These are phyloP conservation scores for Macaria liturata DNA, from an alignment of 2,888 invertebrate species.

Conservation along the genomic window DNA sequence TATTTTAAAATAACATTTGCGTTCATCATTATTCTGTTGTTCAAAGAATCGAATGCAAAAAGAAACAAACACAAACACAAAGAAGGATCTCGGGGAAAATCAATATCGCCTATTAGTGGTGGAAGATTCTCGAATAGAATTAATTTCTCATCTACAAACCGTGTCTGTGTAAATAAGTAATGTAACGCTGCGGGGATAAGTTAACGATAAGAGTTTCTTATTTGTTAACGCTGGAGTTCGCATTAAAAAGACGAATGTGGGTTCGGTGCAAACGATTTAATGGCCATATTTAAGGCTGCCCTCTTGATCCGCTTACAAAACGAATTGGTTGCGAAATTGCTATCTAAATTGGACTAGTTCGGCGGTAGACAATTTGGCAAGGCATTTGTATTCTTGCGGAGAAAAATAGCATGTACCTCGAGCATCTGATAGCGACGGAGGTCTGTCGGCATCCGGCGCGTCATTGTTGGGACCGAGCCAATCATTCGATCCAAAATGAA, in stretches of 20 bases:
- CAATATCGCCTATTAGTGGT: conserved; percentile 35
- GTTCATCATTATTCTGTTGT: conserved; percentile 10
- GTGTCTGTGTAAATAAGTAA: conserved; percentile 34
- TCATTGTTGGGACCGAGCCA: conserved; percentile 73
- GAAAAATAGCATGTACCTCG: conserved; percentile 79
- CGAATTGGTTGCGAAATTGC: conserved; percentile 81
- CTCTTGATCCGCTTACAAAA: conserved; percentile 79
- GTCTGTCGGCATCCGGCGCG: conserved; percentile 60
- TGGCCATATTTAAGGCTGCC: conserved; percentile 75
- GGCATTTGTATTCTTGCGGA: conserved; percentile 81
- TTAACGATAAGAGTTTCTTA: conserved; percentile 55
- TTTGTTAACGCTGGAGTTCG: conserved; percentile 58
- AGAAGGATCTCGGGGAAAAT: conserved; percentile 26
- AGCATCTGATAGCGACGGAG: conserved; percentile 74
- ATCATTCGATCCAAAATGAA: conserved; percentile 71
- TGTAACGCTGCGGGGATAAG: conserved; percentile 44
- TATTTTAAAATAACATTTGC: conserved; percentile 6
- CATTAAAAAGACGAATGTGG: conserved; percentile 68
- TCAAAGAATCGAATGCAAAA: conserved; percentile 18
- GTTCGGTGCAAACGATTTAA: conserved; percentile 69
- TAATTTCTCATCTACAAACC: conserved; percentile 34
- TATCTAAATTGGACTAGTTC: conserved; percentile 82
- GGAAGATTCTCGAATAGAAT: conserved; percentile 29
- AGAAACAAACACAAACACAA: conserved; percentile 22
- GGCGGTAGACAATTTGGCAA: conserved; percentile 81